Conservation (phyloP, 2,113 vertebrate species). For the Semnopithecus entellus region DNA sequence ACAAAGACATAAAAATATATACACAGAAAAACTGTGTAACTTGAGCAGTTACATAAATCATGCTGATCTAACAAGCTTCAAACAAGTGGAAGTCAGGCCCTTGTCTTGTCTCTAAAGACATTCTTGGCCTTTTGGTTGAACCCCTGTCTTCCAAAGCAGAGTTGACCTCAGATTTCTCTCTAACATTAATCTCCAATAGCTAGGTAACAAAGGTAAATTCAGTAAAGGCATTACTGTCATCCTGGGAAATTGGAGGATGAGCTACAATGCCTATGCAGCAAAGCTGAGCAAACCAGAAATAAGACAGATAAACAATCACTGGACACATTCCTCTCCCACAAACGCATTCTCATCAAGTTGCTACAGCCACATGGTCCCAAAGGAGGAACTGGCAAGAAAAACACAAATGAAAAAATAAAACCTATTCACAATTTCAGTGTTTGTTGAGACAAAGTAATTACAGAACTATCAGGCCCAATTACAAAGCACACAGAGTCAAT, state of each 20-base stretch:
- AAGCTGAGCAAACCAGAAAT: conserved; percentile 19
- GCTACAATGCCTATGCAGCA: background rate
- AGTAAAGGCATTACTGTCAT: conserved; percentile 17
- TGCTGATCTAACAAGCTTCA: conserved; percentile 43
- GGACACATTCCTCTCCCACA: background rate
- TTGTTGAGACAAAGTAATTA: conserved; percentile 72
- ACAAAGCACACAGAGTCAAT: conserved; percentile 66
- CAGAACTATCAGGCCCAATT: conserved; percentile 63
- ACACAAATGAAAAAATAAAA: conserved; percentile 61
- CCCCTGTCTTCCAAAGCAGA: background rate
- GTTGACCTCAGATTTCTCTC: conserved; percentile 41
- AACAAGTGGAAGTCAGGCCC: background rate
- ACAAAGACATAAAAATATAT: background rate
- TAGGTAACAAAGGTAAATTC: conserved; percentile 50
- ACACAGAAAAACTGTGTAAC: background rate
- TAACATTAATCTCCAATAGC: conserved; percentile 51
- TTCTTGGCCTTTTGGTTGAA: conserved; percentile 42
- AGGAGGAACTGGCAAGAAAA: conserved; percentile 58
- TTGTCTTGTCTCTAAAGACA: conserved; percentile 50
- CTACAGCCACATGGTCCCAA: background rate
- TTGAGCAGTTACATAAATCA: conserved; percentile 64
- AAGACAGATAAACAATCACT: conserved; percentile 48
- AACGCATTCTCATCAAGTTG: conserved; percentile 53
- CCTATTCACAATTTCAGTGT: conserved; percentile 62
- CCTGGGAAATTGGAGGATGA: conserved; percentile 7